A percentile compares a stretch with the other conserved stretches of the same genome.
Evolutionary conservation across 2,888 invertebrate species (phyloP).

Genomic region (Lithosia quadra): DNA sequence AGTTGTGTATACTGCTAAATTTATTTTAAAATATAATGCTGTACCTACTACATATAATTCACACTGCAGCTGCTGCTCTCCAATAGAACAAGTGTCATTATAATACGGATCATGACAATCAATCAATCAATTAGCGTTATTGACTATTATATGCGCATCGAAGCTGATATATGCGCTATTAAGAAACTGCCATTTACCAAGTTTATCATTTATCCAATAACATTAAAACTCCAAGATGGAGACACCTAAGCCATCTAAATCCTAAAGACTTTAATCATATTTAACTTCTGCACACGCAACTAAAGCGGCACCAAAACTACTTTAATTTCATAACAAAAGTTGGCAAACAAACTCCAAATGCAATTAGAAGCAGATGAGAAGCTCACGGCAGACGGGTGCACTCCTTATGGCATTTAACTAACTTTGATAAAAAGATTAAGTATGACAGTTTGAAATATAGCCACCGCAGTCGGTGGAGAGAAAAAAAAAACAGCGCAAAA

Average conservation of each 20-base stretch:
- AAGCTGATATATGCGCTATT: background rate
- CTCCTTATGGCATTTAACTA: slow-evolving; percentile 83
- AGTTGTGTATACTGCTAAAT: too few species aligned
- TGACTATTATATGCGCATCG: background rate
- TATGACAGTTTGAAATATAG: slow-evolving; percentile 87
- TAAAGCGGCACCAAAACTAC: slow-evolving; percentile 61
- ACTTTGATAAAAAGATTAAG: slow-evolving; percentile 87
- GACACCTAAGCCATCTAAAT: slow-evolving; percentile 27
- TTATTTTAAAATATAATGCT: too few species aligned
- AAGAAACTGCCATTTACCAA: background rate
- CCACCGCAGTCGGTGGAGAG: slow-evolving; percentile 78
- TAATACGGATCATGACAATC: too few species aligned
- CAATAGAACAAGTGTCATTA: too few species aligned
- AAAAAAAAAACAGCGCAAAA: slow-evolving; percentile 77
- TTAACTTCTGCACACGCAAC: slow-evolving; percentile 36
- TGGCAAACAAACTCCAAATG: slow-evolving; percentile 71
- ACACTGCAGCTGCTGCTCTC: too few species aligned
- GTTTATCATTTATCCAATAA: background rate
- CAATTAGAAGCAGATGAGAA: slow-evolving; percentile 81
- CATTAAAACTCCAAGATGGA: slow-evolving; percentile 15
- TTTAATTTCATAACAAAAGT: slow-evolving; percentile 69
- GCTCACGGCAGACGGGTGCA: slow-evolving; percentile 80
- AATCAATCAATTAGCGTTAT: too few species aligned
- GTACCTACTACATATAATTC: too few species aligned
- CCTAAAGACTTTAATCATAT: slow-evolving; percentile 43